Evolutionary conservation across 2,888 invertebrate species (phyloP).

Genomic region (Hydraecia micacea): DNA sequence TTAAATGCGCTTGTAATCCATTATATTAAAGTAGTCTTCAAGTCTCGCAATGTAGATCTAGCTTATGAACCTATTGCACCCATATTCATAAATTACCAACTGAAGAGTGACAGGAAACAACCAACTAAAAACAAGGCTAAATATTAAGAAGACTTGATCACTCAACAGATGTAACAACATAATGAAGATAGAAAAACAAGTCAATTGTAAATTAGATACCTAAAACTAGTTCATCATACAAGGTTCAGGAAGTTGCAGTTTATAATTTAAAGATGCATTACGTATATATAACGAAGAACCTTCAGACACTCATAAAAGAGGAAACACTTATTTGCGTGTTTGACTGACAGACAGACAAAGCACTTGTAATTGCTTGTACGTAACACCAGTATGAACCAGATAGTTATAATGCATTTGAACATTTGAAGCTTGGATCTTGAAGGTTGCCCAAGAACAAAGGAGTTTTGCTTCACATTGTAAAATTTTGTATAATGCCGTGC

Average conservation of each 20-base stretch:
- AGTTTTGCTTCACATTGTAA: constrained; percentile 57
- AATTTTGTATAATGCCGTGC: constrained; percentile 50
- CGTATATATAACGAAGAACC: constrained; percentile 52
- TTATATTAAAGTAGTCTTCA: not conserved
- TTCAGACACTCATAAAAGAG: constrained; percentile 59
- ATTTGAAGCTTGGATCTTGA: constrained; percentile 74
- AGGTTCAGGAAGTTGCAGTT: constrained; percentile 50
- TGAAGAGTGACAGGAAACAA: not conserved
- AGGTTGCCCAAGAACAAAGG: constrained; percentile 70
- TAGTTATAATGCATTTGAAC: constrained; percentile 70
- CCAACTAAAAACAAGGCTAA: not conserved
- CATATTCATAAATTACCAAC: not conserved
- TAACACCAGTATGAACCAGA: constrained; percentile 72
- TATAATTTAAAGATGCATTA: constrained; percentile 54
- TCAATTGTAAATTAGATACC: constrained; percentile 21
- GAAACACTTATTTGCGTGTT: constrained; percentile 75
- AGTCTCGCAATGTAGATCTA: not conserved
- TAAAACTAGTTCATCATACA: constrained; percentile 13
- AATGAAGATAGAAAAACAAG: not conserved
- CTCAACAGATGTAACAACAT: not conserved
- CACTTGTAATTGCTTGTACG: constrained; percentile 77
- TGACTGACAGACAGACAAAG: constrained; percentile 76
- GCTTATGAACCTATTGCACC: not conserved
- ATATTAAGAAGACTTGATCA: not conserved
- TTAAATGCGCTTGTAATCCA: not conserved